Evolutionary conservation across 2,113 vertebrate species (phyloP).

Genomic region (Callopanchax toddi): DNA sequence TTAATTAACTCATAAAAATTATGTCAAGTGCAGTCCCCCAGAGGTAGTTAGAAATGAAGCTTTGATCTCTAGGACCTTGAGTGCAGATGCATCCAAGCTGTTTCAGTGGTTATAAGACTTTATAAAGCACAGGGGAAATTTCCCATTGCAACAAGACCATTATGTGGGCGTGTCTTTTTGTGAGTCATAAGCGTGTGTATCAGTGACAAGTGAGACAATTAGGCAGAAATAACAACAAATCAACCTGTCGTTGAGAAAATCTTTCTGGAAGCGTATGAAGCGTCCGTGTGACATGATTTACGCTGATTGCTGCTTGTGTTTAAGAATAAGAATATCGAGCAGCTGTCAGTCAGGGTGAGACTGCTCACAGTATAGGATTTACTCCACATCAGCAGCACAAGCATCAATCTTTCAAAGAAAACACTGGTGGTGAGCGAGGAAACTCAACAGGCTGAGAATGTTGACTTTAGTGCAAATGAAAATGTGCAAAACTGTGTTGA

Average conservation of each 20-base stretch:
- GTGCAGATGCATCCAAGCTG: neutral
- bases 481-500: neutral
- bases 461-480: slow-evolving; percentile 15
- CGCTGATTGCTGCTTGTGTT: slow-evolving; percentile 73
- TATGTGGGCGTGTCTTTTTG: slow-evolving; percentile 64
- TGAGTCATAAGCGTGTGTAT: slow-evolving; percentile 71
- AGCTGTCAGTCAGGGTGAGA: slow-evolving; percentile 54
- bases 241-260: slow-evolving; percentile 66
- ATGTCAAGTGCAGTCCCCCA: no score
- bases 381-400: slow-evolving; percentile 40
- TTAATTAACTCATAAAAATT: no score
- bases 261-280: slow-evolving; percentile 55
- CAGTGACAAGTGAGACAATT: slow-evolving; percentile 75
- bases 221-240: slow-evolving; percentile 76
- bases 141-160: slow-evolving; percentile 62
- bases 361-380: slow-evolving; percentile 27
- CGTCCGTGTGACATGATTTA: slow-evolving; percentile 62
- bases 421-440: slow-evolving; percentile 26
- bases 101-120: slow-evolving; percentile 27
- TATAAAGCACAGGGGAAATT: slow-evolving; percentile 54
- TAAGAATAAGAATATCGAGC: slow-evolving; percentile 64
- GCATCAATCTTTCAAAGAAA: slow-evolving; percentile 42
- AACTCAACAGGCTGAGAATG: slow-evolving; percentile 19
- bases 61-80: no score
- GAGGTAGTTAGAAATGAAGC: no score